Evolutionary conservation across 2,113 vertebrate species (phyloP).

Genomic region (Nansenia antarctica): DNA sequence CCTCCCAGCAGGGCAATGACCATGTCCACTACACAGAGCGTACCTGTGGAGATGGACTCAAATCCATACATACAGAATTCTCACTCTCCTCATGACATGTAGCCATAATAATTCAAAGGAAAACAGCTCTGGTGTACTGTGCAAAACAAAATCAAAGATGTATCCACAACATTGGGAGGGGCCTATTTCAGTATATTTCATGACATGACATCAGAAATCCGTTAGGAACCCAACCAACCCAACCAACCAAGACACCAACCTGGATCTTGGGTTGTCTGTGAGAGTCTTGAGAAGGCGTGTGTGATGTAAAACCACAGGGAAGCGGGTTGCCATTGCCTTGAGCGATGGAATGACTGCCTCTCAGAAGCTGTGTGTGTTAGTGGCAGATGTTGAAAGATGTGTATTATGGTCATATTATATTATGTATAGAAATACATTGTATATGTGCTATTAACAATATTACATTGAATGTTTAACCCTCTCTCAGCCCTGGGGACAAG

Average conservation of each 20-base stretch:
- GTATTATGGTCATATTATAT: too few species aligned
- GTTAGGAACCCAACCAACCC: neutral
- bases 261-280: neutral
- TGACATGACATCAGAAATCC: neutral
- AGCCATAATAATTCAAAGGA: neutral
- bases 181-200: neutral
- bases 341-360: slow-evolving; percentile 47
- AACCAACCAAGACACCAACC: too few species aligned
- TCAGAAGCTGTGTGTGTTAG: slow-evolving; percentile 21
- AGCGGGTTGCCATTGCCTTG: slow-evolving; percentile 27
- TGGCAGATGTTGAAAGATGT: slow-evolving; percentile 38
- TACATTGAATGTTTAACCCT: neutral
- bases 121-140: neutral
- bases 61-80: too few species aligned
- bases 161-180: too few species aligned
- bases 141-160: neutral
- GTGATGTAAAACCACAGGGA: slow-evolving; percentile 39
- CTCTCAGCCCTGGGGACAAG: neutral
- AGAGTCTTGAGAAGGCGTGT: neutral
- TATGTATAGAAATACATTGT: too few species aligned
- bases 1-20: neutral
- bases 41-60: neutral
- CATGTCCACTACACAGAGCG: neutral
- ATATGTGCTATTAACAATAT: too few species aligned
- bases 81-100: too few species aligned